A percentile compares a stretch with the other conserved stretches of the same genome.
These are phyloP conservation scores for Seriola aureovittata DNA, from an alignment of 2,113 vertebrate genomes.

Conservation along the genomic window DNA sequence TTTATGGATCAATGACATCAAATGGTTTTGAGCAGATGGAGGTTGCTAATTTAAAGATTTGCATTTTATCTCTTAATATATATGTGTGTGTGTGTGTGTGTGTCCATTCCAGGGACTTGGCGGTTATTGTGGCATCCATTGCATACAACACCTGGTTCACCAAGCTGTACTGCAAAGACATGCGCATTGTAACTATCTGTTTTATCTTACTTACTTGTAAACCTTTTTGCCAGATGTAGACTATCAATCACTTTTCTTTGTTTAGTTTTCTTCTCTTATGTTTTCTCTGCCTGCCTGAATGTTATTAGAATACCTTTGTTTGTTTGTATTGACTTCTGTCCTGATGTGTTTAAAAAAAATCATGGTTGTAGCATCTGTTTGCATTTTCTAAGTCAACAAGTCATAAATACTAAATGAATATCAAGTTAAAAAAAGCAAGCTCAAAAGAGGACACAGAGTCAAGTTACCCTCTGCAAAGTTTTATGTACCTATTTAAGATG, in stretches of 20 bases:
- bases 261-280: neutral
- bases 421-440: neutral
- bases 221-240: conserved; percentile 26
- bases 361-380: neutral
- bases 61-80: conserved; percentile 38
- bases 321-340: conserved; percentile 5
- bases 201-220: conserved; percentile 12
- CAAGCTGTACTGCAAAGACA: conserved; percentile 92
- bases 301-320: conserved; percentile 13
- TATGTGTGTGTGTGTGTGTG: conserved; percentile 48
- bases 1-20: conserved; percentile 71
- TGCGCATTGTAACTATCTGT: conserved; percentile 88
- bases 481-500: neutral
- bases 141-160: conserved; percentile 96
- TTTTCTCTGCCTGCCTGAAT: neutral
- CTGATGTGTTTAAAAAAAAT: conserved; percentile 4
- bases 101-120: conserved; percentile 88
- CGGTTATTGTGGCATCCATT: conserved; percentile 93
- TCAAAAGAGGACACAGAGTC: neutral
- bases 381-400: neutral
- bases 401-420: neutral
- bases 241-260: neutral
- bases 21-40: conserved; percentile 68
- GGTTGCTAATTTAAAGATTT: conserved; percentile 62
- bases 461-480: neutral